These are phyloP conservation scores for Microcebus ravelobensis DNA, from an alignment of 2,113 vertebrate genomes.

Conservation along the genomic window DNA sequence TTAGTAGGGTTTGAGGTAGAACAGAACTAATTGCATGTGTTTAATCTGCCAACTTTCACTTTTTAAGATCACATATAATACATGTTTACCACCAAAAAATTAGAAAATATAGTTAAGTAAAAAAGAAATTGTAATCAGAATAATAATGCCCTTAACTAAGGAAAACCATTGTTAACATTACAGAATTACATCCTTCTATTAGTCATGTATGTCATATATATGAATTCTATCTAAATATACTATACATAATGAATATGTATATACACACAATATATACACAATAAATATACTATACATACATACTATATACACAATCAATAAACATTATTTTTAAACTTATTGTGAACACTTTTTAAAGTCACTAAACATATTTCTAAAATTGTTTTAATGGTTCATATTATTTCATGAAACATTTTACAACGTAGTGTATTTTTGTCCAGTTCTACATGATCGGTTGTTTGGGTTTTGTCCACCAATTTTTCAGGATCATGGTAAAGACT, in stretches of 20 bases:
- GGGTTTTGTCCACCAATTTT: background rate
- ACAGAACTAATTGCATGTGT: background rate
- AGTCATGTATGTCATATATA: background rate
- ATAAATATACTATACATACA: background rate
- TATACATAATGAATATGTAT: background rate
- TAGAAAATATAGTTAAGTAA: background rate
- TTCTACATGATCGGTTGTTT: background rate
- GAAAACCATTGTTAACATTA: background rate
- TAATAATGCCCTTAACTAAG: background rate
- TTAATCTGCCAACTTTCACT: conserved; percentile 3
- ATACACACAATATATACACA: too few species aligned
- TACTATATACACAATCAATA: background rate
- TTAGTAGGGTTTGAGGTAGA: background rate
- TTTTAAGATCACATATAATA: background rate
- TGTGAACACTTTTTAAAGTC: background rate
- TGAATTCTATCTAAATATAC: background rate
- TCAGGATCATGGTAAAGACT: background rate
- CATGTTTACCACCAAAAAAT: background rate
- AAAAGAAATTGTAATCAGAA: background rate
- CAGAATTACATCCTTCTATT: background rate
- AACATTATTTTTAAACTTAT: background rate
- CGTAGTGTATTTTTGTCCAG: background rate
- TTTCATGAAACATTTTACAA: conserved; percentile 1
- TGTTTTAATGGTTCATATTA: background rate
- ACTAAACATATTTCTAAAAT: background rate